phyloP scores from a whole-genome alignment of 2,888 invertebrate genomes.

The Tanypteryx hageni region DNA sequence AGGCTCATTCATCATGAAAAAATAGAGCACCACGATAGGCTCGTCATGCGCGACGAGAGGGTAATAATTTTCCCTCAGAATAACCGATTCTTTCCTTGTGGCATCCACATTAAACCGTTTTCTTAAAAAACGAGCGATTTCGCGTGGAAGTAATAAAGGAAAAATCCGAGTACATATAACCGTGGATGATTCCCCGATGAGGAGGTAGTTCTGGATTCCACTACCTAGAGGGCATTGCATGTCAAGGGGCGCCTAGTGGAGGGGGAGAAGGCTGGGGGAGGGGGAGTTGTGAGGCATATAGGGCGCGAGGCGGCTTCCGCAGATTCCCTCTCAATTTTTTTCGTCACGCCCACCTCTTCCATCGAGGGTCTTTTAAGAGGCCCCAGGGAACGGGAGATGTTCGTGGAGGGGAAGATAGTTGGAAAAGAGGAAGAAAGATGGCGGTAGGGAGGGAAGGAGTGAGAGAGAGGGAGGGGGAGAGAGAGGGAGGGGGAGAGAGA shows the following conservation, averaged over 20 bases:
- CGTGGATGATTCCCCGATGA: not conserved
- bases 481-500: too few relatives aligned
- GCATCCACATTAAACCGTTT: not conserved
- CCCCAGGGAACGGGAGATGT: not conserved
- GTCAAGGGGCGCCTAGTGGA: not conserved
- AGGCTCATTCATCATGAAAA: not conserved
- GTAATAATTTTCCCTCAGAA: not conserved
- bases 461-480: too few relatives aligned
- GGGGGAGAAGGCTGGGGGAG: not conserved
- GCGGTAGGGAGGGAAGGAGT: not conserved
- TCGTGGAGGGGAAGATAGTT: not conserved
- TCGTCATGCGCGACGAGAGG: not conserved
- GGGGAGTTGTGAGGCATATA: too few relatives aligned
- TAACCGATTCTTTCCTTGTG: not conserved
- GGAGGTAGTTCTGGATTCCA: not conserved
- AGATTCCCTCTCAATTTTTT: not conserved
- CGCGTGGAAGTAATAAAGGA: not conserved
- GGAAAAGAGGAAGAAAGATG: not conserved
- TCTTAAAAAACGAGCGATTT: not conserved
- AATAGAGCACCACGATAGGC: not conserved
- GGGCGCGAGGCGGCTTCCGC: not conserved
- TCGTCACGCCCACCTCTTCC: conserved; percentile 8
- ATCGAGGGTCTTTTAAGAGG: not conserved
- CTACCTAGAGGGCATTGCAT: conserved; percentile 6
- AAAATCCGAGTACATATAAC: not conserved